phyloP scores from a whole-genome alignment of 2,797 vertebrate species.

The Poecilia gillii region DNA sequence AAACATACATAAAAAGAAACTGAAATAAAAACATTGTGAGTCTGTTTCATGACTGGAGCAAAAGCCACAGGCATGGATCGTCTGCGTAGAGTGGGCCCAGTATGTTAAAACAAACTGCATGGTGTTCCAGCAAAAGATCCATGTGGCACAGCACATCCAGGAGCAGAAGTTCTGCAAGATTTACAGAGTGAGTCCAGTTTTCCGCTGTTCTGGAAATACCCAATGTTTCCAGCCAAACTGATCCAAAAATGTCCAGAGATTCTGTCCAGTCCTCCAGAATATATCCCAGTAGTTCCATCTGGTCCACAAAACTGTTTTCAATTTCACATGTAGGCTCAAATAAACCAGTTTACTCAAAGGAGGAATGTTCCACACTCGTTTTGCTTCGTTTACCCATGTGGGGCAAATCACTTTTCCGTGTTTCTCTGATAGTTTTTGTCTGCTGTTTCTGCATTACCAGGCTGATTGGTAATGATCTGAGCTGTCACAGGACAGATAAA shows the following conservation, averaged over 20 bases:
- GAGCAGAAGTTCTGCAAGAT: slow-evolving; percentile 68
- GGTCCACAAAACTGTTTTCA: background rate
- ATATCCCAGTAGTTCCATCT: slow-evolving; percentile 54
- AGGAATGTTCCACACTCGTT: background rate
- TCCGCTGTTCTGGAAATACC: slow-evolving; percentile 29
- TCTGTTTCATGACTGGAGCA: slow-evolving; percentile 52
- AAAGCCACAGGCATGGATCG: slow-evolving; percentile 70
- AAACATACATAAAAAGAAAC: background rate
- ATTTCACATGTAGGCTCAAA: background rate
- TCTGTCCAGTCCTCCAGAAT: slow-evolving; percentile 61
- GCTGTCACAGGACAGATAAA: slow-evolving; percentile 38
- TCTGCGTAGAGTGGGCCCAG: slow-evolving; percentile 70
- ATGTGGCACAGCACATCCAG: slow-evolving; percentile 67
- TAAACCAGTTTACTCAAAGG: background rate
- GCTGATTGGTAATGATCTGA: slow-evolving; percentile 28
- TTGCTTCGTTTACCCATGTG: background rate
- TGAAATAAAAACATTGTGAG: background rate
- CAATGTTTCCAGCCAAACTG: slow-evolving; percentile 62
- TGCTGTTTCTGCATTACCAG: slow-evolving; percentile 22
- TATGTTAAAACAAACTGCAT: slow-evolving; percentile 63
- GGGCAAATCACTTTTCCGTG: background rate
- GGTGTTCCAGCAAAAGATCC: slow-evolving; percentile 75
- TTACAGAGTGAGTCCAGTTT: slow-evolving; percentile 70
- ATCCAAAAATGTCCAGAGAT: slow-evolving; percentile 68
- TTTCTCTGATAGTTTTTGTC: background rate